Evolutionary conservation across 53 echinoderm and acorn worm species (phyloP), one percentile per base, ranked within the genome.

Genomic region (Mesocentrotus franciscanus): DNA sequence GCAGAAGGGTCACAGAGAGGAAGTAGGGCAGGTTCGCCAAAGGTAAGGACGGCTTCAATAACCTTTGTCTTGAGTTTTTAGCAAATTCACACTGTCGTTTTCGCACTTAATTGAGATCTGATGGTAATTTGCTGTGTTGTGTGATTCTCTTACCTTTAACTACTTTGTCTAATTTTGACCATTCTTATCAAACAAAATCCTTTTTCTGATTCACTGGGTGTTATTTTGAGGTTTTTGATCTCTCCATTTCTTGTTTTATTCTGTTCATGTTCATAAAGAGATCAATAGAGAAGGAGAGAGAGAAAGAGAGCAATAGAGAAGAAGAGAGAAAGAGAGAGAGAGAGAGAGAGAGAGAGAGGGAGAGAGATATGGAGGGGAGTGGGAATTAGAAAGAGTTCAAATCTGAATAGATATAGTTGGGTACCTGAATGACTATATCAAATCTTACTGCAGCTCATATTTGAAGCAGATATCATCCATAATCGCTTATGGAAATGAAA

Each of bases 21-120:
- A 9, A 94, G 95, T 27, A 95, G 96, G 74, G 81, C 96, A 59
- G 92, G 95, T 13, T 96, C 96, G 30, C 95, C 78, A 10, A 95
- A 95, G 96, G 96, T 96, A 92, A 85, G 87, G n/a, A 61, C 15
- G 39, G 32, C 14, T 10, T 72, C 9, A 3, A 66, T 1, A 13
- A 15, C 61, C 14, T 61, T 18, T 66, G 20, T 66, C 18, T 18
- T 24, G 68, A 4, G 29, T 75, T 32, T 75, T 0, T 1, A n/a
- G 8, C 26, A 30, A 75, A 75, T 75, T 75, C 30, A 76, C 76
- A 4, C 30, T 76, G 12, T 76, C 15, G 33, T 10, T 14, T 14
- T 0, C 13, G 76, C 13, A 32, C 32, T 12, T 3, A 32, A 5
- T 68, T 24, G 22, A 18, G 68, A 24, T 68, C 8, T 68, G 24